Evolutionary conservation across 2,113 vertebrate species (phyloP).

Genomic region (Pelodiscus sinensis): DNA sequence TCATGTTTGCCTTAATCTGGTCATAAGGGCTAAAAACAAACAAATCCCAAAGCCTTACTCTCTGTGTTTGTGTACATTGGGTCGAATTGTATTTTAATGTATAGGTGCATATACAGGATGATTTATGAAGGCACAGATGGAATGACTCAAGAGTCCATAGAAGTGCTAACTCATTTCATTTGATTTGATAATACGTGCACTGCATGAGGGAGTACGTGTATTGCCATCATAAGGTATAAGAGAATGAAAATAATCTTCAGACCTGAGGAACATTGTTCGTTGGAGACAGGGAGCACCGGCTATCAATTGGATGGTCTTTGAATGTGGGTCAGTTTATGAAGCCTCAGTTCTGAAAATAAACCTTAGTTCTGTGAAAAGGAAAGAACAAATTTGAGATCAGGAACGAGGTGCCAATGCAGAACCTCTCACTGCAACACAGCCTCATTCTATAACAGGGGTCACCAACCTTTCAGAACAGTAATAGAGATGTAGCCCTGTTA

Average conservation of each 20-base stretch:
- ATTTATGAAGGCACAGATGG: not conserved
- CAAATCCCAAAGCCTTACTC: not conserved
- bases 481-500: too few species aligned
- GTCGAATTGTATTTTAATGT: not conserved
- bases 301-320: not conserved
- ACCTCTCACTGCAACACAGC: not conserved
- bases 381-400: not conserved
- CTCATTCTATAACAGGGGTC: not conserved
- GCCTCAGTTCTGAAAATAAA: not conserved
- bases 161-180: not conserved
- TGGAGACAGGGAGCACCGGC: not conserved
- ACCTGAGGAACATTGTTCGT: not conserved
- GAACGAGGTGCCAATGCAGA: not conserved
- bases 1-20: not conserved
- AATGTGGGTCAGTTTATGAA: not conserved
- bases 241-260: too few species aligned
- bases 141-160: not conserved
- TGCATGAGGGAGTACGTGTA: not conserved
- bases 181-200: not conserved
- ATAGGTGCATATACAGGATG: not conserved
- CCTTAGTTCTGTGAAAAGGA: not conserved
- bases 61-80: not conserved
- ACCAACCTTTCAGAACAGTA: too few species aligned
- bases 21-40: not conserved
- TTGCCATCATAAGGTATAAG: not conserved